These are phyloP conservation scores for Ivindomyrus marchei DNA, from an alignment of 2,113 vertebrate genomes.

Conservation along the genomic window DNA sequence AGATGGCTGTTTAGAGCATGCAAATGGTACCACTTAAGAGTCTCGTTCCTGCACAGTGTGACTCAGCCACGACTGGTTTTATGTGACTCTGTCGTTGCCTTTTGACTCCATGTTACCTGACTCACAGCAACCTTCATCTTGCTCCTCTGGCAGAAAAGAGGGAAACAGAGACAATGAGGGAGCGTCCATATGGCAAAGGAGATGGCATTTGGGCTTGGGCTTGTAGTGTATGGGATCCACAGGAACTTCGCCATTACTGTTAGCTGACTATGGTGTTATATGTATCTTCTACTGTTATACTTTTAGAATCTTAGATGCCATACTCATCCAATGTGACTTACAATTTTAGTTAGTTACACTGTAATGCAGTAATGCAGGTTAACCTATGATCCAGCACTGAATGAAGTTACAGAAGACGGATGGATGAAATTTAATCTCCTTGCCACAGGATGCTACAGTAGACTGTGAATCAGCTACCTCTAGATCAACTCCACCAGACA, in stretches of 20 bases:
- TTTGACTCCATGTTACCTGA: not conserved
- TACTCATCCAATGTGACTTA: not conserved
- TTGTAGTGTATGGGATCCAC: conserved; percentile 82
- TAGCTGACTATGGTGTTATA: not conserved
- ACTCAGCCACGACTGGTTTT: not conserved
- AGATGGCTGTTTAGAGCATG: not conserved
- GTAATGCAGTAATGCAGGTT: not conserved
- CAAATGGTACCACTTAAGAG: not conserved
- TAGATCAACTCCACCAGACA: not conserved
- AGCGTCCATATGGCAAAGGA: not conserved
- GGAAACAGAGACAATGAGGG: not conserved
- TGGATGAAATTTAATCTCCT: not conserved
- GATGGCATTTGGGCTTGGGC: conserved; percentile 39
- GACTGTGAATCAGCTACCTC: not conserved
- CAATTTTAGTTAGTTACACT: not conserved
- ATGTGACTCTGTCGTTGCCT: not conserved
- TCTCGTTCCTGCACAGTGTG: not conserved
- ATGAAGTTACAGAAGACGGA: not conserved
- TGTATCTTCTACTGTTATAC: not conserved
- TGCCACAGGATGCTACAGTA: not conserved
- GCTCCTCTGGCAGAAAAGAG: not conserved
- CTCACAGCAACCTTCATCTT: not conserved
- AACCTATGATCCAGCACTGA: not conserved
- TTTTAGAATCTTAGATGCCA: not conserved
- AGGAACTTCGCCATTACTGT: conserved; percentile 59